phyloP scores from a whole-genome alignment of 2,888 invertebrate species.

The Phengaris arion region DNA sequence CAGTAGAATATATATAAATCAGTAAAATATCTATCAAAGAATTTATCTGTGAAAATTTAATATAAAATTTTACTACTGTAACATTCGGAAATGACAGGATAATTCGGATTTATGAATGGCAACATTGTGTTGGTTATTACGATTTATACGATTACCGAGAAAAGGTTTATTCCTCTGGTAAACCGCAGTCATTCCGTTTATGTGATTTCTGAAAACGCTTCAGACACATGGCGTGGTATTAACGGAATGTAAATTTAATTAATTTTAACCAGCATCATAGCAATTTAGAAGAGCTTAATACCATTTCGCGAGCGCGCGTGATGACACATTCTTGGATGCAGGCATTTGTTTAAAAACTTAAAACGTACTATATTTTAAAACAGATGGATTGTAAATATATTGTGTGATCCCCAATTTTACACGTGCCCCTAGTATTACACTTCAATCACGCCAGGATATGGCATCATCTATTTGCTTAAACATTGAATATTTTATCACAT shows the following conservation, averaged over 20 bases:
- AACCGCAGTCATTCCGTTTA: constrained; percentile 30
- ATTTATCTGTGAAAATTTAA: neutral
- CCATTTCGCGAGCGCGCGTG: neutral
- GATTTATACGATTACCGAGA: constrained; percentile 29
- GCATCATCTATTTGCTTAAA: neutral
- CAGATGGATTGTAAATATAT: neutral
- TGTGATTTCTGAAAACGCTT: constrained; percentile 29
- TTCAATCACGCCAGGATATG: neutral
- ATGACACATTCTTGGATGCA: neutral
- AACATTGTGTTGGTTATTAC: constrained; percentile 29
- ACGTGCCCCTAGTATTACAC: neutral
- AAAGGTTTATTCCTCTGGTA: constrained; percentile 30
- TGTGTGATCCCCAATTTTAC: neutral
- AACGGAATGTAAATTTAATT: constrained; percentile 22
- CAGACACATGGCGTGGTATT: constrained; percentile 11
- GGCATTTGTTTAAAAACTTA: neutral
- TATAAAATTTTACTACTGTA: constrained; percentile 12
- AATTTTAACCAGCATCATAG: constrained; percentile 7
- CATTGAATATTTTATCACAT: neutral
- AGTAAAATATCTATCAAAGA: neutral
- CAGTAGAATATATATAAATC: neutral
- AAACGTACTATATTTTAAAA: neutral
- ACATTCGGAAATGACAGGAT: constrained; percentile 13
- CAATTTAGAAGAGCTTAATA: neutral
- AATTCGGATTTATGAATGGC: constrained; percentile 27